Conservation (phyloP, 2,113 vertebrate genomes). For the Pygoscelis antarcticus region DNA sequence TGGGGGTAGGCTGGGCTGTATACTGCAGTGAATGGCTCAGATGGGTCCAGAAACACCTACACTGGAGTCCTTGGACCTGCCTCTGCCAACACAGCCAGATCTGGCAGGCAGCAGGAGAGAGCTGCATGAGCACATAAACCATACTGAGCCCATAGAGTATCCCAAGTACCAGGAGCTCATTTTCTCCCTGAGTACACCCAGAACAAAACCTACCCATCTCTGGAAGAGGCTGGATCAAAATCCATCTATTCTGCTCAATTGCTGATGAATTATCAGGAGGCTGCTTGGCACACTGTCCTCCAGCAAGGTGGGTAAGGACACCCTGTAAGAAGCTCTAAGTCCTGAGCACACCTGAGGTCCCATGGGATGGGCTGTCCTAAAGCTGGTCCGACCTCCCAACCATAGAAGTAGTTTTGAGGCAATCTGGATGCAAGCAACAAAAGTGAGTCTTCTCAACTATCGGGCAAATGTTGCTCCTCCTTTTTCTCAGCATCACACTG, state of each 20-base stretch:
- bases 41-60: not conserved
- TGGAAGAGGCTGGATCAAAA: not conserved
- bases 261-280: not conserved
- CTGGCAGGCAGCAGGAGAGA: not conserved
- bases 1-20: not conserved
- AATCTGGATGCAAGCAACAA: not conserved
- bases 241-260: not conserved
- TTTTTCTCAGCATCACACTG: not conserved
- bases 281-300: not conserved
- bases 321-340: not conserved
- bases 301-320: not conserved
- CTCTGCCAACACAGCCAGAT: not conserved
- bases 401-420: not conserved
- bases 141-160: not conserved
- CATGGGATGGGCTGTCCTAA: not conserved
- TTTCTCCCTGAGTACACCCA: not conserved
- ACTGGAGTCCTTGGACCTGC: not conserved
- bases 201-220: not conserved
- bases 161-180: not conserved
- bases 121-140: not conserved
- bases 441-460: not conserved
- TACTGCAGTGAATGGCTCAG: not conserved
- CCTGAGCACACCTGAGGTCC: not conserved
- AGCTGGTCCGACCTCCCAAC: not conserved
- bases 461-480: not conserved